A percentile compares a stretch with the other conserved stretches of the same genome.
Evolutionary conservation across 2,113 vertebrate species (phyloP).

Genomic region (Etheostoma cragini): DNA sequence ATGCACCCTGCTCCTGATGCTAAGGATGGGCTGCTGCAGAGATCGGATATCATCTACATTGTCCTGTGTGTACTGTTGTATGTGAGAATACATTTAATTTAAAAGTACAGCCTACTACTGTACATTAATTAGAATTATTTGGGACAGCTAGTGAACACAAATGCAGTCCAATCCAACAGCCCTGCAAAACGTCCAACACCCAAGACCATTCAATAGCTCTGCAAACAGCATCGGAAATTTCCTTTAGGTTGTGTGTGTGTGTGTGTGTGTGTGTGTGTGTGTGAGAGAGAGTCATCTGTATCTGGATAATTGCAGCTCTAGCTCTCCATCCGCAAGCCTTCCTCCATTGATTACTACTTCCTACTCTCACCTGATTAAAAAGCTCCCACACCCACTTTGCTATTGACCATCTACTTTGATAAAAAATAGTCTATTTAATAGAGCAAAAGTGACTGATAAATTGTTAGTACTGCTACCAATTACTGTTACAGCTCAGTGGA

Average conservation of each 20-base stretch:
- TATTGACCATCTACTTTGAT: neutral
- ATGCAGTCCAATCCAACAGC: neutral
- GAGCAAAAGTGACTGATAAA: neutral
- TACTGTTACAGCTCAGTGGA: neutral
- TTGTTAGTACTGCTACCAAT: neutral
- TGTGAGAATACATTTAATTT: too few relatives aligned
- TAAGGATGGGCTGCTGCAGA: too few relatives aligned
- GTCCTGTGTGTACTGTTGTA: too few relatives aligned
- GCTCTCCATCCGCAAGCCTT: conserved; percentile 26
- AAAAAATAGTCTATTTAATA: neutral
- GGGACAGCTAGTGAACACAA: neutral
- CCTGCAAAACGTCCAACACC: too few relatives aligned
- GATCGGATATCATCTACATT: too few relatives aligned
- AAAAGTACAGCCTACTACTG: too few relatives aligned
- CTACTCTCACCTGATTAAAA: conserved; percentile 36
- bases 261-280: conserved; percentile 2
- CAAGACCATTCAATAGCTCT: too few relatives aligned
- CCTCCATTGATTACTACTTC: conserved; percentile 35
- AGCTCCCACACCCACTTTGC: conserved; percentile 7
- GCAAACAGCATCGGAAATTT: too few relatives aligned
- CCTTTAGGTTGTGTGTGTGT: neutral
- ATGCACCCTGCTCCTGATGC: too few relatives aligned
- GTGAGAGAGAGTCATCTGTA: conserved; percentile 17
- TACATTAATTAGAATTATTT: too few relatives aligned
- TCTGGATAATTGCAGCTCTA: conserved; percentile 48